Conservation (phyloP, 2,888 invertebrate genomes). For the Cryptocephalus moraei region DNA sequence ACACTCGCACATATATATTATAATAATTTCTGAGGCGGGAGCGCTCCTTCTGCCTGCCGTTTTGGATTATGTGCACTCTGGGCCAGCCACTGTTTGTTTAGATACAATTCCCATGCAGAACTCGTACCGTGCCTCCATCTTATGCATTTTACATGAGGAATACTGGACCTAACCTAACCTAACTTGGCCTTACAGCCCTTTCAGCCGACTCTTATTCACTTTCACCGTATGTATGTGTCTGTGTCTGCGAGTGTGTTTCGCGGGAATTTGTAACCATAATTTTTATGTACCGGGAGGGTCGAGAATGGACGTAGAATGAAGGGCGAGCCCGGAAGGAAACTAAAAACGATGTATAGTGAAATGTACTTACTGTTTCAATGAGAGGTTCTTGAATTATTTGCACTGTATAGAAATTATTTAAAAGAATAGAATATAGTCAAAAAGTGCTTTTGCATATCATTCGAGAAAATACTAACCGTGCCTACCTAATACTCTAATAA, state of each 20-base stretch:
- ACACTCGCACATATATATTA: constrained; percentile 5
- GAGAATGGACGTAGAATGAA: too few relatives aligned
- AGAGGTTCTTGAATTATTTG: too few relatives aligned
- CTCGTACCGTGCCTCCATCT: constrained; percentile 41
- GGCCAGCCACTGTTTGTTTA: constrained; percentile 32
- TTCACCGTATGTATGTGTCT: neutral
- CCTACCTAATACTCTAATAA: too few relatives aligned
- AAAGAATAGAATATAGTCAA: too few relatives aligned
- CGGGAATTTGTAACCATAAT: too few relatives aligned
- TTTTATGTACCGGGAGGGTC: too few relatives aligned
- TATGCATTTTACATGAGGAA: constrained; percentile 59
- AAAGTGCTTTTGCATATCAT: too few relatives aligned
- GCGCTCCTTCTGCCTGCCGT: constrained; percentile 1
- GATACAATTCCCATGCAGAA: constrained; percentile 41
- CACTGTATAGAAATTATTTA: too few relatives aligned
- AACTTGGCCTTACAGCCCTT: constrained; percentile 33
- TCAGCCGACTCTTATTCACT: neutral
- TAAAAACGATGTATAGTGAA: too few relatives aligned
- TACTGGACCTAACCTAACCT: constrained; percentile 40
- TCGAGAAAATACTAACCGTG: too few relatives aligned
- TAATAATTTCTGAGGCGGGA: constrained; percentile 5
- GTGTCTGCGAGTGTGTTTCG: neutral
- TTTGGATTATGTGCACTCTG: constrained; percentile 8
- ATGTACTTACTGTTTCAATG: too few relatives aligned
- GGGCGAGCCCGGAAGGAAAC: too few relatives aligned